These are phyloP conservation scores for Macroteleia sp. DNA, from an alignment of 2,888 invertebrate genomes.

Conservation along the genomic window DNA sequence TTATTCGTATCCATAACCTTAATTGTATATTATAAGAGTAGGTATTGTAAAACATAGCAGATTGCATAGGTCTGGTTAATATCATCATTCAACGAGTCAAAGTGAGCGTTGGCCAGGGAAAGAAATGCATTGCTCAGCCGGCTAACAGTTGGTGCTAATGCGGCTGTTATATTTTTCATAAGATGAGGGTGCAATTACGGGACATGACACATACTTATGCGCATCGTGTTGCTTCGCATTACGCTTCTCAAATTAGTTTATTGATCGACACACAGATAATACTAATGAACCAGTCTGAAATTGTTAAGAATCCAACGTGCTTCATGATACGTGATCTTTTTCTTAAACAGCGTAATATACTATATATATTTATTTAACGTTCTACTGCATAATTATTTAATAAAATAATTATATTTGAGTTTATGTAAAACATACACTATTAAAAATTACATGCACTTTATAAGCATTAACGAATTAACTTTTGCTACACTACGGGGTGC, in stretches of 20 bases:
- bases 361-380: too few relatives aligned
- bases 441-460: too few relatives aligned
- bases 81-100: constrained; percentile 59
- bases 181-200: constrained; percentile 61
- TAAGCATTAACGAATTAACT: too few relatives aligned
- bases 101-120: constrained; percentile 63
- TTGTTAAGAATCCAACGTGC: background rate
- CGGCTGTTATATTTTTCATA: constrained; percentile 61
- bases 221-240: constrained; percentile 65
- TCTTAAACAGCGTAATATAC: background rate
- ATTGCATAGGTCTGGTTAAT: constrained; percentile 65
- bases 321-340: background rate
- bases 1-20: constrained; percentile 73
- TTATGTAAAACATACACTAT: too few relatives aligned
- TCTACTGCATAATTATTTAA: too few relatives aligned
- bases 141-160: constrained; percentile 65
- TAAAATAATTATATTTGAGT: too few relatives aligned
- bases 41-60: constrained; percentile 56
- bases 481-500: too few relatives aligned
- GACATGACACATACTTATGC: constrained; percentile 67
- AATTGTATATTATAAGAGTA: constrained; percentile 60
- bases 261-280: constrained; percentile 46
- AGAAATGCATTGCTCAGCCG: constrained; percentile 58
- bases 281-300: constrained; percentile 18
- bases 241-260: constrained; percentile 54